Evolutionary conservation across 1,140 invertebrate species (phyloP).

Genomic region (Chrysomallon squamiferum): DNA sequence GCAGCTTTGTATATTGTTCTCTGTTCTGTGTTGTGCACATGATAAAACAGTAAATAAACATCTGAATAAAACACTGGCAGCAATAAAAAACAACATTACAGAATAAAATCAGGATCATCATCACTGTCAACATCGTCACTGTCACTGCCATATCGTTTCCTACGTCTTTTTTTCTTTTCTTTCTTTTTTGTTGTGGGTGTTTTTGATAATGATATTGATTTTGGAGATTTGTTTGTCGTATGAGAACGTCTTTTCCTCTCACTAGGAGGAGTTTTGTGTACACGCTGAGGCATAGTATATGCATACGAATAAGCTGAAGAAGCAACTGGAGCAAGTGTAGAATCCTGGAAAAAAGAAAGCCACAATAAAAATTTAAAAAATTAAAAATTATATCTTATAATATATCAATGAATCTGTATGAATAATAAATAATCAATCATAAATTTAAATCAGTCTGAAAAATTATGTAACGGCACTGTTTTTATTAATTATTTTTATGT

Average conservation of each 20-base stretch:
- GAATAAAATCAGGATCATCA: conserved; percentile 55
- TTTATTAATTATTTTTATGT: no score
- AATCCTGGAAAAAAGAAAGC: background rate
- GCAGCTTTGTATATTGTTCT: no score
- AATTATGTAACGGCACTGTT: no score
- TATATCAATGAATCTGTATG: no score
- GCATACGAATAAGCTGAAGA: conserved; percentile 4
- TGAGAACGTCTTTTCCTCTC: conserved; percentile 4
- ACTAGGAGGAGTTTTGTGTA: background rate
- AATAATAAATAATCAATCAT: no score
- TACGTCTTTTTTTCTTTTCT: conserved; percentile 49
- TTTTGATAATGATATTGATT: background rate
- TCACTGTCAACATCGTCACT: conserved; percentile 50
- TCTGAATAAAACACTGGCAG: conserved; percentile 14
- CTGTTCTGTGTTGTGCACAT: conserved; percentile 1
- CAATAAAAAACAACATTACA: conserved; percentile 14
- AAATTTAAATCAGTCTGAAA: no score
- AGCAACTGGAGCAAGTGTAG: background rate
- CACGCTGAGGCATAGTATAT: background rate
- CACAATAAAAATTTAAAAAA: background rate
- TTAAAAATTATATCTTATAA: background rate
- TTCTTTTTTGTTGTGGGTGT: conserved; percentile 29
- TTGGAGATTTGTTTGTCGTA: background rate
- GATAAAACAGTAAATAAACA: conserved; percentile 18
- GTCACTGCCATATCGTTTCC: conserved; percentile 41